Evolutionary conservation across 1,140 invertebrate species (phyloP), one percentile per base, ranked within the genome.

Genomic region (Drosophila subpulchrella): DNA sequence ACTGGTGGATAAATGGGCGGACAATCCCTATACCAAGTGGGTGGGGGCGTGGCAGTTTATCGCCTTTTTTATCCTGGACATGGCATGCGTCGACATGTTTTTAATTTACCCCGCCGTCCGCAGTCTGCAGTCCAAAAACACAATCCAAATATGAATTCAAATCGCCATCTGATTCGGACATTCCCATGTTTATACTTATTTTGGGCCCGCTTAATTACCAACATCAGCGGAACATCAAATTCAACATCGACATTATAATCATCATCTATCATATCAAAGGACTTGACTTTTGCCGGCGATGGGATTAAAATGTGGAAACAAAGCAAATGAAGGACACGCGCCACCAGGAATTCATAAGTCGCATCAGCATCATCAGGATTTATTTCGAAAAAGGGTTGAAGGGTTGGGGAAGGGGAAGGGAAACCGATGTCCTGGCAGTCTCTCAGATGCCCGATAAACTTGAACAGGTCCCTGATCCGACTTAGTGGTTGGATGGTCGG

Each of bases 261-360:
- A 44, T 27, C 41, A 39, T 57, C 41, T 75, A 77, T 86, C 70
- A 86, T 88, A 83, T 88, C 83, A 88, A 88, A 88, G 84, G 63
- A 67, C 60, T 81, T 66, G 82, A 77, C 63, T 80, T 66, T 51
- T 32, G 8, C 30, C 51, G 57, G 46, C 46, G 41, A 78, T 61
- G 60, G 84, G 79, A 77, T 88, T 86, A 86, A 66, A 67, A 62
- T 59, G 32, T 39, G 53, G 48, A 60, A 71, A 46, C 34, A 50
- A 68, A 44, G 39, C 73, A 82, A 88, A 76, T 79, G 76, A 89
- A 54, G 57, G 76, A 62, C 83, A 88, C 83, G 83, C 76, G 83
- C 72, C 61, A 54, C 61, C 20, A 44, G 62, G 65, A 68, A 68
- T 54, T 68, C 46, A 54, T 68, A 68, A 68, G 65, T 68, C 65